Evolutionary conservation across 2,888 invertebrate species (phyloP), one percentile per base, ranked within the genome.

Genomic region (Subacronicta megacephala): DNA sequence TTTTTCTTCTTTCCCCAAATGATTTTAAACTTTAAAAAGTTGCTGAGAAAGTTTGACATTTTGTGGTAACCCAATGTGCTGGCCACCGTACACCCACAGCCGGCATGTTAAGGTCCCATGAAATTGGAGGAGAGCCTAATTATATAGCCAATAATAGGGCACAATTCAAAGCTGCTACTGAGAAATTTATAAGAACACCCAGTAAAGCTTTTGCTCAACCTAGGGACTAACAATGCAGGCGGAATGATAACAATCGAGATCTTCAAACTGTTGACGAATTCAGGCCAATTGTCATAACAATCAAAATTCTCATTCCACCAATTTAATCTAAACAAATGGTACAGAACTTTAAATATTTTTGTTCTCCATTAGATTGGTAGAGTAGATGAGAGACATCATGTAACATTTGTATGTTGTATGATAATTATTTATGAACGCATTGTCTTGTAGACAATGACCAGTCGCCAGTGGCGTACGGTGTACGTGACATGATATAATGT

Each of bases 361-460:
- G 53, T 55, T 62, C 64, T 66, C 55, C 41, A 42, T 29, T 61
- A 31, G 40, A 23, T 41, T 18, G 31, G 20, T 52, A 13, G 23
- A 53, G 35, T 46, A 49, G 45, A 43, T 33, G n/a, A 29, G 38
- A 31, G 33, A 15, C 36, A 68, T 47, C 58, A 57, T 69, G 64
- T 71, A 58, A 68, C 72, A 69, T 72, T 52, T 63, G 70, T 45
- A 42, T 71, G 72, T 75, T 75, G n/a, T n/a, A n/a, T n/a, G 75
- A 78, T 81, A 77, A 84, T 85, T 84, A 84, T 84, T 85, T 84
- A 84, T 83, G 84, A 77, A 82, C 77, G 80, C 85, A 87, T 86
- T 86, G 85, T 87, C 80, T 73, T 29, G n/a, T 75, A 82, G 83
- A 88, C 88, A 88, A 87, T 88, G 84, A 78, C 76, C 74, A 69